These are phyloP conservation scores for Trissonchulus latispiculum DNA, from an alignment of 2,888 invertebrate genomes.

Conservation along the genomic window DNA sequence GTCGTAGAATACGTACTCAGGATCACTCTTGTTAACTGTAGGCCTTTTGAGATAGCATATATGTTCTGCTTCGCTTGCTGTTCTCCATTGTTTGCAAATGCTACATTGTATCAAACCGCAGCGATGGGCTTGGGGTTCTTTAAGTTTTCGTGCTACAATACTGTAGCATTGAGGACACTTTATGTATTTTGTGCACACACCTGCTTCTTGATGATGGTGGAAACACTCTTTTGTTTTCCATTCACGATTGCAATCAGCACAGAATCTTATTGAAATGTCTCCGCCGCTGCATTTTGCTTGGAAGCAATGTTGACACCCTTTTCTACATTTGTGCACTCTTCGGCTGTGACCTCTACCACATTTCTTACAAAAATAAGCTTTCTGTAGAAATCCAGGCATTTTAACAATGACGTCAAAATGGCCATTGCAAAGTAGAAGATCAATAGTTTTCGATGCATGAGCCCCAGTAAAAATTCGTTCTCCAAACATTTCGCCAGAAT, in stretches of 20 bases:
- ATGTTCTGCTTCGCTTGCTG: neutral
- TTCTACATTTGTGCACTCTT: neutral
- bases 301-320: neutral
- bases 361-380: neutral
- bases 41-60: neutral
- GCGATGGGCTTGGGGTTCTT: neutral
- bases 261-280: neutral
- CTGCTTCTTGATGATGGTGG: neutral
- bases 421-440: neutral
- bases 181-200: neutral
- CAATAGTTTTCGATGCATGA: neutral
- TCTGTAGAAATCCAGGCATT: neutral
- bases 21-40: neutral
- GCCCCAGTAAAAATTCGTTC: slow-evolving; percentile 12
- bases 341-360: neutral
- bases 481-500: neutral
- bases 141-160: neutral
- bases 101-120: neutral
- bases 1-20: neutral
- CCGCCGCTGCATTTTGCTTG: neutral
- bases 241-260: neutral
- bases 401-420: neutral
- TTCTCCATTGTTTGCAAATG: neutral
- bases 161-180: neutral
- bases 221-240: neutral